Percentiles rank a stretch among this genome's conserved stretches.
These are phyloP conservation scores for Enteromius viviparus DNA, from an alignment of 2,797 vertebrate genomes.

Conservation along the genomic window DNA sequence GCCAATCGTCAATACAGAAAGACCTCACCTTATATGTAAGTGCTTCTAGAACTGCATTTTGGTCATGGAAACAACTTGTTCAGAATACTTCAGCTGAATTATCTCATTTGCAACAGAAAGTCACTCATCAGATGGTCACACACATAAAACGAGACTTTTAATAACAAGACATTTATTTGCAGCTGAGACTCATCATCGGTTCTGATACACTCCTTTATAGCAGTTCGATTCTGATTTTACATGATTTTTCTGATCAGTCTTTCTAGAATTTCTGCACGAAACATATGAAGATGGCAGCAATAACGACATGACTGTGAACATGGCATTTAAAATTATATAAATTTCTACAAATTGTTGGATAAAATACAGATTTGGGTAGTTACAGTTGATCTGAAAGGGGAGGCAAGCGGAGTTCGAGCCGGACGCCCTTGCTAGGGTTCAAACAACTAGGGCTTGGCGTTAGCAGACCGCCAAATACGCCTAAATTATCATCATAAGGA, in stretches of 20 bases:
- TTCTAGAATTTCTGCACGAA: not conserved
- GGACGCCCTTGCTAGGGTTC: no score
- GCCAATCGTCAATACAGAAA: not conserved
- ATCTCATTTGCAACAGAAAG: not conserved
- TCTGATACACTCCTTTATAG: constrained; percentile 35
- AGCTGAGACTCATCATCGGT: not conserved
- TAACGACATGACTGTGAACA: not conserved
- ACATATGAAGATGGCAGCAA: not conserved
- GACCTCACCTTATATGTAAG: not conserved
- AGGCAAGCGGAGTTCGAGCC: no score
- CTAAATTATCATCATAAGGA: no score
- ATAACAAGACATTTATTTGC: not conserved
- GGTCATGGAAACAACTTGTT: not conserved
- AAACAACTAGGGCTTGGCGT: no score
- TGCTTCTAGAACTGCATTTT: not conserved
- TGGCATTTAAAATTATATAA: not conserved
- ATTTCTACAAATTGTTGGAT: not conserved
- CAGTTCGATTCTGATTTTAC: not conserved
- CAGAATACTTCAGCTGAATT: not conserved
- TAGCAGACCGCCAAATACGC: no score
- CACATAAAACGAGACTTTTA: not conserved
- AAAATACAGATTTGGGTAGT: not conserved
- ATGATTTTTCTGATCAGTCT: not conserved
- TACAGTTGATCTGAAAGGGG: not conserved
- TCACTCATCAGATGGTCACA: not conserved